Base-by-base conservation (phyloP, 2,797 vertebrate species). In the Chanos chanos region DNA sequence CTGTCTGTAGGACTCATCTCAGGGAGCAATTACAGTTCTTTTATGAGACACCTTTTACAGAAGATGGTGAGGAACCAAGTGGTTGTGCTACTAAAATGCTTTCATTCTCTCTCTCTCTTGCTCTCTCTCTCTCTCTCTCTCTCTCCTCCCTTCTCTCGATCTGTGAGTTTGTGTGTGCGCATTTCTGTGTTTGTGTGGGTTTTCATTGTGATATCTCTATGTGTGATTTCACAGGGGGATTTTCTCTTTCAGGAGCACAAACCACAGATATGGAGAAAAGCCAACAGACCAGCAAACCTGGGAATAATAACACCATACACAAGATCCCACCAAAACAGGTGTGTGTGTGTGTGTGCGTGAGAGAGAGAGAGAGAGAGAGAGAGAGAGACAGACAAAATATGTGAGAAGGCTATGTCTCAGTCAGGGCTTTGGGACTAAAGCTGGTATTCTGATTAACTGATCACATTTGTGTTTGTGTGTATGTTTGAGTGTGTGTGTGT, bases 181-280 rank as follows among this genome's bases (percentile, higher is more conserved):
- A 13, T 39, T 8, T 28, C 21, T 15, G 13, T 28, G 19, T 62
- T 37, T 43, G 37, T 33, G 30, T 21, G 43, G 12, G 2, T 21
- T 50, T 22, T 50, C 33, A 31, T 12, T n/a, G n/a, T n/a, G n/a
- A 19, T 40, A 7, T 33, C 4, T 36, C 7, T 28, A 9, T 25
- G 2, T 6, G 8, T 2, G 36, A 10, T 28, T 28, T 65, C 49
- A 65, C 50, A 48, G 43, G 5, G n/a, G 43, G 44, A 49, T 64
- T 58, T 58, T 51, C 21, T 65, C 7, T 69, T 58, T 58, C 36
- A 73, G 71, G n/a, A 40, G 30, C 9, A 31, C 61, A 62, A 57
- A 21, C 30, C 55, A 41, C 5, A 24, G 25, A 33, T 41, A 73
- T 73, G 71, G 62, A 65, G 53, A 60, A 10, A 19, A 50, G 16